These are phyloP conservation scores for Notechis scutatus DNA, from an alignment of 2,113 vertebrate genomes.

Conservation along the genomic window DNA sequence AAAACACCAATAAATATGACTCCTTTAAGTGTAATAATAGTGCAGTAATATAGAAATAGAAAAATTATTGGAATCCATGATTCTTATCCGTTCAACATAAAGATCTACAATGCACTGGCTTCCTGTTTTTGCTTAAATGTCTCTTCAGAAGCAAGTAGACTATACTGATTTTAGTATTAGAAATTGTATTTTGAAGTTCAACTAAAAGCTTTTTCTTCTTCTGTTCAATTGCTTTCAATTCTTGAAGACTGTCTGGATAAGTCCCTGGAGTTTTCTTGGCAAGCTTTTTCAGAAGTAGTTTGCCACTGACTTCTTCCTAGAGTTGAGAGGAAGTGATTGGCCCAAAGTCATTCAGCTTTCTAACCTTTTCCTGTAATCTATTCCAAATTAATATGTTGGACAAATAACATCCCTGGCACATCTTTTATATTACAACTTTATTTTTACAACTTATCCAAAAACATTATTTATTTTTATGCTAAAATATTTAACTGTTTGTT, in stretches of 20 bases:
- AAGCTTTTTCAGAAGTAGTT: not conserved
- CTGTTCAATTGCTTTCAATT: not conserved
- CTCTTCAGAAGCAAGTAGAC: not conserved
- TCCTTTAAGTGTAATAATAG: not conserved
- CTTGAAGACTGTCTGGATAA: not conserved
- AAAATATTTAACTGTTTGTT: not conserved
- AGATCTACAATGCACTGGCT: not conserved
- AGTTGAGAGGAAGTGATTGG: not conserved
- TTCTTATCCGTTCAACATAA: not conserved
- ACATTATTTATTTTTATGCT: not conserved
- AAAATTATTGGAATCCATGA: not conserved
- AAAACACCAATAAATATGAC: not conserved
- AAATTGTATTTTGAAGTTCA: not conserved
- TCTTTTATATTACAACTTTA: not conserved
- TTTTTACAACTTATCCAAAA: not conserved
- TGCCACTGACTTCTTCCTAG: not conserved
- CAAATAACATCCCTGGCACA: not conserved
- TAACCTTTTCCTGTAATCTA: not conserved
- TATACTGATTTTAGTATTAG: not conserved
- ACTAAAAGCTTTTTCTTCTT: not conserved
- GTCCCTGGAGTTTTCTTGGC: not conserved
- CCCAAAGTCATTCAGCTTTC: not conserved
- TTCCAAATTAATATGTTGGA: not conserved
- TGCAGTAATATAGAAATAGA: not conserved
- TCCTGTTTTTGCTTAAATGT: not conserved